Conservation (phyloP, 92 coral and sea anemone genomes). For the Epizoanthus rinbou region DNA sequence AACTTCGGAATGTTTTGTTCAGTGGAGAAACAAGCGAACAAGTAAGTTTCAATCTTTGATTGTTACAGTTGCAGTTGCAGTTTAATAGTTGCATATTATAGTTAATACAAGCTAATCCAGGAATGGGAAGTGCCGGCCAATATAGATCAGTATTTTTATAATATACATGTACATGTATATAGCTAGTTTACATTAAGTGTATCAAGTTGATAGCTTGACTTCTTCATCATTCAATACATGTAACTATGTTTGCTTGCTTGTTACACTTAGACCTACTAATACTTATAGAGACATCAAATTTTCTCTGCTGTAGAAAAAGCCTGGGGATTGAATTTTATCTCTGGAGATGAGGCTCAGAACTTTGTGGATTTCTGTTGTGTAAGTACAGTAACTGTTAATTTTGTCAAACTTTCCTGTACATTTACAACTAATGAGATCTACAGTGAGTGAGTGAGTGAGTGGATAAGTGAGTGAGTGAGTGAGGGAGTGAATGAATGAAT, state of each 20-base stretch:
- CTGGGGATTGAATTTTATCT: slow-evolving; percentile 97
- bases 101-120: too few species aligned
- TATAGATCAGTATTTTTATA: too few species aligned
- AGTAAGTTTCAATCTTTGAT: slow-evolving; percentile 59
- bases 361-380: slow-evolving; percentile 94
- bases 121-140: too few species aligned
- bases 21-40: slow-evolving; percentile 97
- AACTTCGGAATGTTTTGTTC: slow-evolving; percentile 97
- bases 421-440: background rate
- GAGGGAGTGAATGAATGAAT: too few species aligned
- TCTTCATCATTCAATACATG: background rate
- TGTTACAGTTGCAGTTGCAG: background rate
- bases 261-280: background rate
- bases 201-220: too few species aligned
- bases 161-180: too few species aligned
- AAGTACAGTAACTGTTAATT: slow-evolving; percentile 24
- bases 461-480: too few species aligned
- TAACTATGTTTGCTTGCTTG: background rate
- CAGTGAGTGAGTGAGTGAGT: too few species aligned
- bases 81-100: too few species aligned
- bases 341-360: slow-evolving; percentile 92
- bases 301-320: slow-evolving; percentile 73
- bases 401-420: background rate
- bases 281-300: background rate
- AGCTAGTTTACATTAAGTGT: too few species aligned